phyloP scores from a whole-genome alignment of 2,888 invertebrate genomes.

The Cerastis rubricosa region DNA sequence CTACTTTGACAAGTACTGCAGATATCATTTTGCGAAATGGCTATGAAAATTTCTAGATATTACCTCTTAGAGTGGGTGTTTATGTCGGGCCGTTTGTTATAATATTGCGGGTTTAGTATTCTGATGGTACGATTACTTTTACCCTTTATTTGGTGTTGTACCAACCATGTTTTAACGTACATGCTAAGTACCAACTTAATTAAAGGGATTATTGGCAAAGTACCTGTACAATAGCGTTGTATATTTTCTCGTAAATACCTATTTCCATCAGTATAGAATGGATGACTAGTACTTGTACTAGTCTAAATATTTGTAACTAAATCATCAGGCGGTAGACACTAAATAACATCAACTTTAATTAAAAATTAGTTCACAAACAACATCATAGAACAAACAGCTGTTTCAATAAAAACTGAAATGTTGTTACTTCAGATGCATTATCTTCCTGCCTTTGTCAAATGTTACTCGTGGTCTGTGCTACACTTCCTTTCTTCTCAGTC shows the following conservation, averaged over 20 bases:
- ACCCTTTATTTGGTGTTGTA: conserved; percentile 36
- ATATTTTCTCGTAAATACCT: background rate
- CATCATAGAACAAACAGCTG: too few relatives aligned
- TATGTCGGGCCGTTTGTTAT: conserved; percentile 48
- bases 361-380: too few relatives aligned
- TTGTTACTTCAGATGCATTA: background rate
- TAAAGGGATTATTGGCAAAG: conserved; percentile 8
- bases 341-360: background rate
- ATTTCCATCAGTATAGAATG: background rate
- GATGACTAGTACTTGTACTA: too few relatives aligned
- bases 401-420: background rate
- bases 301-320: background rate
- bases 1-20: conserved; percentile 82
- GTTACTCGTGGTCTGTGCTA: too few relatives aligned
- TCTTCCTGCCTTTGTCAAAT: too few relatives aligned
- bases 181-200: background rate
- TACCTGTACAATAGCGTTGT: background rate
- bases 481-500: too few relatives aligned
- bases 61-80: conserved; percentile 63
- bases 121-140: conserved; percentile 24
- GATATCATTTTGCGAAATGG: conserved; percentile 80
- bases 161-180: background rate
- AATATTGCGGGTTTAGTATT: conserved; percentile 39
- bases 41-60: conserved; percentile 75
- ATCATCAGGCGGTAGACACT: background rate